phyloP scores from a whole-genome alignment of 2,113 vertebrate species.

The Tonatia bakeri region DNA sequence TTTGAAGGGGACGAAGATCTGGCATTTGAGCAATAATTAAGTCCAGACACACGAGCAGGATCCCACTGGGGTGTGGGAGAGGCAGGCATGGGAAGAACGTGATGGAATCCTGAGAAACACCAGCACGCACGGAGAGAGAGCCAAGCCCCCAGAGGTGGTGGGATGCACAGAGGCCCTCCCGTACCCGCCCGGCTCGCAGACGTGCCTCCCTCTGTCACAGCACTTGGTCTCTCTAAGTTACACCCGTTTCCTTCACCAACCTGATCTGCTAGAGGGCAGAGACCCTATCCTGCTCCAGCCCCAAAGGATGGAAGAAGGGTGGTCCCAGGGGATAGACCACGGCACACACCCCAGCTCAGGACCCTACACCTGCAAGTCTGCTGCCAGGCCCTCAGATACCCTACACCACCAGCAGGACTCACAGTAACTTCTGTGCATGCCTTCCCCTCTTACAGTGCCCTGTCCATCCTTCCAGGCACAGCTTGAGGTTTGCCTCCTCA shows the following conservation, averaged over 20 bases:
- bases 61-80: background rate
- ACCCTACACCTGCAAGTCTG: background rate
- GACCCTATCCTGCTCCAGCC: background rate
- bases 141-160: background rate
- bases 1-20: background rate
- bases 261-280: background rate
- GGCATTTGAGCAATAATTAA: background rate
- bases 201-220: background rate
- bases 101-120: background rate
- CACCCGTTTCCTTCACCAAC: background rate
- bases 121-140: background rate
- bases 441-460: background rate
- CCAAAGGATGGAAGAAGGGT: background rate
- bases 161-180: background rate
- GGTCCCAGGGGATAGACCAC: background rate
- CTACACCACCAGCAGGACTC: background rate
- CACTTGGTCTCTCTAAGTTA: background rate
- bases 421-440: accelerated
- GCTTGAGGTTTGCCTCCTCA: background rate
- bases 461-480: background rate
- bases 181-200: too few relatives aligned
- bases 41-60: background rate
- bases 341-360: background rate
- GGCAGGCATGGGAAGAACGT: background rate
- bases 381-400: background rate